Percentiles rank a stretch among this genome's conserved stretches.
Conservation (phyloP, 2,797 vertebrate species). For the Pseudocheirus occidentalis region DNA sequence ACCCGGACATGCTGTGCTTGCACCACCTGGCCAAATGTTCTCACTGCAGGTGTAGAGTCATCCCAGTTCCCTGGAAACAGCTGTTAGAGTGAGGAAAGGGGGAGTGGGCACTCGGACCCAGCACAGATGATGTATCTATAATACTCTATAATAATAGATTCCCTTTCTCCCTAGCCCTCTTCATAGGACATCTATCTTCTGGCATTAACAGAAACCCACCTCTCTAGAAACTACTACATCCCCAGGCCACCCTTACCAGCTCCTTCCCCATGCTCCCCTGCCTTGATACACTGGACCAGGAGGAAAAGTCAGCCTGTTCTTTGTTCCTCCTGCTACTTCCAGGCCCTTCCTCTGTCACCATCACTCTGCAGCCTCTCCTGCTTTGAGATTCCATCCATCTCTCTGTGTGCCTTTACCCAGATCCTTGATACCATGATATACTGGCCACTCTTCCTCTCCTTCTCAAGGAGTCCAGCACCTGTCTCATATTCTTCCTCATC, state of each 20-base stretch:
- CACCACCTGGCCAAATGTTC: constrained; percentile 86
- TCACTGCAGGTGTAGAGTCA: constrained; percentile 77
- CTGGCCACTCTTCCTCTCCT: background rate
- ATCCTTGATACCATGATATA: background rate
- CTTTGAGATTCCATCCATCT: background rate
- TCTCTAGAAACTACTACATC: background rate
- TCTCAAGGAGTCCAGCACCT: background rate
- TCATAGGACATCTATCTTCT: background rate
- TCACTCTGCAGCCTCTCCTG: background rate
- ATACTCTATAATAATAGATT: background rate
- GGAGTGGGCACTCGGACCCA: background rate
- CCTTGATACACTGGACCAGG: background rate
- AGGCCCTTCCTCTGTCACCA: background rate
- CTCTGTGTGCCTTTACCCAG: background rate
- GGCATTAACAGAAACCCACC: background rate
- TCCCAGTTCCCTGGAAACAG: constrained; percentile 86
- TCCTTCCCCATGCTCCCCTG: background rate
- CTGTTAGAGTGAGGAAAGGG: constrained; percentile 73
- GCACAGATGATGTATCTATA: background rate
- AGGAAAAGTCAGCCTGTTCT: background rate
- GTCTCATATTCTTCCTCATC: background rate
- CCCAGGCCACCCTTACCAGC: background rate
- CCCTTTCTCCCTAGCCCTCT: background rate
- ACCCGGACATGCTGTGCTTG: constrained; percentile 87
- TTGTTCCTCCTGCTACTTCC: background rate